These are phyloP conservation scores for Calosoma granatense DNA, from an alignment of 1,140 invertebrate species.

Conservation along the genomic window DNA sequence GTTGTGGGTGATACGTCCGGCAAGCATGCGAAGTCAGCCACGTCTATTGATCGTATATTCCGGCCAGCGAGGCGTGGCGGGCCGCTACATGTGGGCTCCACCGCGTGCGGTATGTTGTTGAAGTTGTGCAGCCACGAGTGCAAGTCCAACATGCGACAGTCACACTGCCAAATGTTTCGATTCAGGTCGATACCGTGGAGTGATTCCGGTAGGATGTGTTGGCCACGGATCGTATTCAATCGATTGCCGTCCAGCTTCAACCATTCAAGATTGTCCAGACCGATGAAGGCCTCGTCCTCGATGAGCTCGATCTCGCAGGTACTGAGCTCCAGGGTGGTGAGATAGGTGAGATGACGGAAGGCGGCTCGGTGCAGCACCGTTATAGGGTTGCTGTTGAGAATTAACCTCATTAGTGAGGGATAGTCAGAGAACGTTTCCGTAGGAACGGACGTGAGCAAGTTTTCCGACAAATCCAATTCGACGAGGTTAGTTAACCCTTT, in stretches of 20 bases:
- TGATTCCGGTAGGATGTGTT: conserved; percentile 56
- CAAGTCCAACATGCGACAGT: conserved; percentile 67
- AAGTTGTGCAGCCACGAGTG: conserved; percentile 66
- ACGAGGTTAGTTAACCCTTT: conserved; percentile 76
- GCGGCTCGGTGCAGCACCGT: conserved; percentile 55
- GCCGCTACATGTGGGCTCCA: conserved; percentile 61
- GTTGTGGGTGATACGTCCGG: conserved; percentile 63
- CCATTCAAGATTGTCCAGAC: conserved; percentile 71
- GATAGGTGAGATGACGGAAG: conserved; percentile 61
- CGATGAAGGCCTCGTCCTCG: conserved; percentile 71
- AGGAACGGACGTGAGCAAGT: conserved; percentile 65
- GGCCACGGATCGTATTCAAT: conserved; percentile 57
- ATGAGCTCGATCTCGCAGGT: conserved; percentile 65
- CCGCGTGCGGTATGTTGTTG: conserved; percentile 51
- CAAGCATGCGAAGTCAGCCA: conserved; percentile 69
- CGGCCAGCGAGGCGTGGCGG: conserved; percentile 56
- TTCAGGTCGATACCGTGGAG: conserved; percentile 70
- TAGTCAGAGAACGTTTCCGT: conserved; percentile 65
- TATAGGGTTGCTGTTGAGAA: conserved; percentile 72
- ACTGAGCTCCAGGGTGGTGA: conserved; percentile 73
- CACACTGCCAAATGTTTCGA: conserved; percentile 82
- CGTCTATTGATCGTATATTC: conserved; percentile 55
- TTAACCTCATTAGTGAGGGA: conserved; percentile 68
- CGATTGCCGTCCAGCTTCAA: conserved; percentile 73
- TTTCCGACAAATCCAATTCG: conserved; percentile 77